Percentiles rank a stretch among this genome's conserved stretches.
These are phyloP conservation scores for Drosophila elegans DNA, from an alignment of 1,140 invertebrate genomes.

Conservation along the genomic window DNA sequence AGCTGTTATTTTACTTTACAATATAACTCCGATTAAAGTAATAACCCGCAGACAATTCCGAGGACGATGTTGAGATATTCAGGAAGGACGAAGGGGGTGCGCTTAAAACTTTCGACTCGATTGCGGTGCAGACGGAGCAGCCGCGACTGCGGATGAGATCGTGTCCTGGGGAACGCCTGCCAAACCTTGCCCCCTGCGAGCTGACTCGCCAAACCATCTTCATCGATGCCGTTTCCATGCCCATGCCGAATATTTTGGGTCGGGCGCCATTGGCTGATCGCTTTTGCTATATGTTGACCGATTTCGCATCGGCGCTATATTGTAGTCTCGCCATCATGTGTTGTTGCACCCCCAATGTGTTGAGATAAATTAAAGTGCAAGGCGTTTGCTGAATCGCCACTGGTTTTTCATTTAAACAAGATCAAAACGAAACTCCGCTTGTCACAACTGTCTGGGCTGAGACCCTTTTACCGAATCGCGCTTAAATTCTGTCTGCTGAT, in stretches of 20 bases:
- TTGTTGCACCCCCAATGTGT: slow-evolving; percentile 75
- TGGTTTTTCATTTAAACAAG: not conserved
- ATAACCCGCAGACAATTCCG: slow-evolving; percentile 55
- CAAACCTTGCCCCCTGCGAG: slow-evolving; percentile 53
- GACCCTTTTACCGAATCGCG: not conserved
- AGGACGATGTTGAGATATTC: slow-evolving; percentile 55
- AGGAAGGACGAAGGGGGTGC: not conserved
- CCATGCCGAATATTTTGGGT: slow-evolving; percentile 20
- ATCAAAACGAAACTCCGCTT: slow-evolving; percentile 3
- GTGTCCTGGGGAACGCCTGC: not conserved
- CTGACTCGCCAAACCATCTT: slow-evolving; percentile 50
- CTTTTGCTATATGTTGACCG: slow-evolving; percentile 74
- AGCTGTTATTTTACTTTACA: no score
- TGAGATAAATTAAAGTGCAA: slow-evolving; percentile 49
- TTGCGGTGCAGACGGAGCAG: slow-evolving; percentile 61
- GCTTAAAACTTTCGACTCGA: not conserved
- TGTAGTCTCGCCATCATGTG: slow-evolving; percentile 78
- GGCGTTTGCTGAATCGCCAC: not conserved
- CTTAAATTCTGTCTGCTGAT: slow-evolving; percentile 12
- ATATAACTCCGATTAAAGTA: not conserved
- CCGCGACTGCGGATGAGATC: slow-evolving; percentile 27
- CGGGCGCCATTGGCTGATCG: slow-evolving; percentile 60
- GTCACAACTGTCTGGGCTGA: slow-evolving; percentile 11
- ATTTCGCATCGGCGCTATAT: slow-evolving; percentile 70
- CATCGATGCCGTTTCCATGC: slow-evolving; percentile 48